Percentiles rank a stretch among this genome's conserved stretches.
Evolutionary conservation across 2,888 invertebrate genomes (phyloP).

Genomic region (Cataglyphis albicans): DNA sequence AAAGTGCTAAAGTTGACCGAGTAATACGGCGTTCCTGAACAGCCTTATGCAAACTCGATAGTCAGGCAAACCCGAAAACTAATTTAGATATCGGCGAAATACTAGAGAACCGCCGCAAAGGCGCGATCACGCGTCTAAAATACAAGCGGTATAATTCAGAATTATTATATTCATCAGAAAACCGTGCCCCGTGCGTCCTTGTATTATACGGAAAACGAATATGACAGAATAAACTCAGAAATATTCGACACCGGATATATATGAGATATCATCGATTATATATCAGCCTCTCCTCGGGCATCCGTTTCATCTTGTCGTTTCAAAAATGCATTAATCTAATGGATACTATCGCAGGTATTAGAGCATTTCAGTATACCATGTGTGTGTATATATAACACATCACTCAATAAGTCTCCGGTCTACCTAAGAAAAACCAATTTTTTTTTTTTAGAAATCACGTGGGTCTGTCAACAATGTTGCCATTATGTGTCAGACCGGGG

Average conservation of each 20-base stretch:
- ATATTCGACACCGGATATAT: neutral
- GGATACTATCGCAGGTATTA: neutral
- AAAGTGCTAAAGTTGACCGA: constrained; percentile 31
- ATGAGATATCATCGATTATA: neutral
- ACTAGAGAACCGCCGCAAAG: neutral
- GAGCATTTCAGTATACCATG: neutral
- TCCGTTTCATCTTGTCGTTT: neutral
- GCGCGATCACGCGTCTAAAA: no score
- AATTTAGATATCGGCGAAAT: constrained; percentile 22
- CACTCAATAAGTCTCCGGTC: no score
- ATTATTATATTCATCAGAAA: neutral
- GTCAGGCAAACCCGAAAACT: neutral
- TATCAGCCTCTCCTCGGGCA: neutral
- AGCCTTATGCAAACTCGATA: neutral
- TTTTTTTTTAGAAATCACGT: no score
- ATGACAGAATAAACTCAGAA: neutral
- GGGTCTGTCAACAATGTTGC: no score
- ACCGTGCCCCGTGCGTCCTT: neutral
- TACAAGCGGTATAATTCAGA: no score
- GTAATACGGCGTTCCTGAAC: neutral
- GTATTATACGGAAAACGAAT: neutral
- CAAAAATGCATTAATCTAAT: constrained; percentile 13
- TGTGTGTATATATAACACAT: no score
- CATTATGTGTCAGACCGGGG: no score
- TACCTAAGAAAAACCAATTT: no score